Conservation (phyloP, 2,888 invertebrate species). For the Pandemis heparana region DNA sequence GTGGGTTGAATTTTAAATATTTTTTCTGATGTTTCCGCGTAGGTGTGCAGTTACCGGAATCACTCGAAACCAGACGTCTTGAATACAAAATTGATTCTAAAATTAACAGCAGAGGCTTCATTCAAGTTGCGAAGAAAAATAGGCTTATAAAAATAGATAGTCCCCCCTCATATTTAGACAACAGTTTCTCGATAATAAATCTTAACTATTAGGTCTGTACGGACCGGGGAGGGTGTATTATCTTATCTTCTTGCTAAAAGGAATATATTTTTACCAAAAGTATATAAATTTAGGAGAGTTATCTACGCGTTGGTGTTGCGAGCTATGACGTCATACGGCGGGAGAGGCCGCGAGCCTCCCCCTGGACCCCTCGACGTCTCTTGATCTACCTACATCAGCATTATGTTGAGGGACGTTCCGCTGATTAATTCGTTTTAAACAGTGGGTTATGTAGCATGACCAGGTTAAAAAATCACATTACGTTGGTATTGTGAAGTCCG, state of each 20-base stretch:
- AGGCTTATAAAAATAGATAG: not conserved
- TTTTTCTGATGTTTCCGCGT: too few relatives aligned
- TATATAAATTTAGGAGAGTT: constrained; percentile 50
- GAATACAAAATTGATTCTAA: too few relatives aligned
- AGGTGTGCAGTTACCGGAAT: too few relatives aligned
- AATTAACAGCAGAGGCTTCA: too few relatives aligned
- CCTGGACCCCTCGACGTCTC: constrained; percentile 32
- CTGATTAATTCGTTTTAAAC: constrained; percentile 57
- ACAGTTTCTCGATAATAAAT: not conserved
- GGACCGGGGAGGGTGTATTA: not conserved
- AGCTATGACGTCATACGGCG: constrained; percentile 58
- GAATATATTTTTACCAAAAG: constrained; percentile 41
- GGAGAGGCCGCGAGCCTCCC: constrained; percentile 43
- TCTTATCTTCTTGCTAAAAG: constrained; percentile 28
- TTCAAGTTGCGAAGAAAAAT: too few relatives aligned
- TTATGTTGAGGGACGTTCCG: constrained; percentile 44
- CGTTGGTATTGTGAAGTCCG: too few relatives aligned
- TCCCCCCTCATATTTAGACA: not conserved
- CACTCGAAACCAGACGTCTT: too few relatives aligned
- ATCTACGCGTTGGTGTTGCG: constrained; percentile 48
- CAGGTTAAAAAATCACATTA: constrained; percentile 3
- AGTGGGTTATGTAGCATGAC: constrained; percentile 24
- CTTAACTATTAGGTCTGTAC: not conserved
- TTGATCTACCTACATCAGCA: constrained; percentile 42
- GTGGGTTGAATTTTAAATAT: too few relatives aligned